phyloP scores from a whole-genome alignment of 2,888 invertebrate species.

The Bibio marci region DNA sequence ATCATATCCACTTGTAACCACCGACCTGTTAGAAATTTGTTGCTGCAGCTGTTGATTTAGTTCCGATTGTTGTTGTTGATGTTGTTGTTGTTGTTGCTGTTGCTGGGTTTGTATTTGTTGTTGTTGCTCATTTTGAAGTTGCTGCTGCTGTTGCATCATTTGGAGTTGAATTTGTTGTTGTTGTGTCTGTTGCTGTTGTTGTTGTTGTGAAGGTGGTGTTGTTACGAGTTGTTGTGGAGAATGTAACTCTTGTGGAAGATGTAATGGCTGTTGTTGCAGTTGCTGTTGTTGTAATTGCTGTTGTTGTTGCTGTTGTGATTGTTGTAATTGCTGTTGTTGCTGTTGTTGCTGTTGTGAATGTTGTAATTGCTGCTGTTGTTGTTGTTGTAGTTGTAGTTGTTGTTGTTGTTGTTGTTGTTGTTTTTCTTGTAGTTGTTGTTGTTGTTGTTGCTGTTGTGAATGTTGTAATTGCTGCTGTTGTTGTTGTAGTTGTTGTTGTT shows the following conservation, averaged over 20 bases:
- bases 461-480: constrained; percentile 26
- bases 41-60: too few species aligned
- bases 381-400: constrained; percentile 18
- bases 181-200: constrained; percentile 25
- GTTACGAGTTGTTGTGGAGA: constrained; percentile 20
- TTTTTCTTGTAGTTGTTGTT: too few species aligned
- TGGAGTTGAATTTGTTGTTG: constrained; percentile 13
- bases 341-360: too few species aligned
- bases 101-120: constrained; percentile 1
- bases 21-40: constrained; percentile 1
- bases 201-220: constrained; percentile 22
- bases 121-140: constrained; percentile 13
- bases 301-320: too few species aligned
- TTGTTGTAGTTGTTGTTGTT: constrained; percentile 27
- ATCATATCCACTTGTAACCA: too few species aligned
- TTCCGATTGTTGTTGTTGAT: too few species aligned
- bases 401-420: constrained; percentile 15
- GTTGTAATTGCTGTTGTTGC: too few species aligned
- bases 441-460: constrained; percentile 1
- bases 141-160: constrained; percentile 12
- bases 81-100: too few species aligned
- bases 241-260: background rate
- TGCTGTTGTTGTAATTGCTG: too few species aligned
- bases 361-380: background rate
- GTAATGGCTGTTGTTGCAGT: background rate